These are phyloP conservation scores for Omphaloscelis lunosa DNA, from an alignment of 2,888 invertebrate species.

Conservation along the genomic window DNA sequence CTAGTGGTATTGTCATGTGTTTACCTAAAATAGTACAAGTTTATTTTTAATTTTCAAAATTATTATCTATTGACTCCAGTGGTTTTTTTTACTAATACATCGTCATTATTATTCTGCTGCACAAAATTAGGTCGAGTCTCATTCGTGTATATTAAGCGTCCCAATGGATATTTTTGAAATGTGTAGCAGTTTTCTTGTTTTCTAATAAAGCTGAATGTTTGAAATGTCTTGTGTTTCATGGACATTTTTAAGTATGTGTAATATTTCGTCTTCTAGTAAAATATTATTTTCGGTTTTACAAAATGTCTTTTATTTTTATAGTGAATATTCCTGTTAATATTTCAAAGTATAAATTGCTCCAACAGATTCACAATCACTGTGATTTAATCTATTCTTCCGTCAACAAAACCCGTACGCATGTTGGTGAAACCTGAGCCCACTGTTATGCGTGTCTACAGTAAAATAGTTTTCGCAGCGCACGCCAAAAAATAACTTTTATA, in stretches of 20 bases:
- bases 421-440: no score
- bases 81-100: slow-evolving; percentile 62
- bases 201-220: slow-evolving; percentile 78
- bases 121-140: slow-evolving; percentile 72
- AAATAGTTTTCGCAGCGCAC: no score
- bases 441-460: no score
- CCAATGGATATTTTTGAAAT: slow-evolving; percentile 82
- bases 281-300: slow-evolving; percentile 89
- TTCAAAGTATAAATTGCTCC: not conserved
- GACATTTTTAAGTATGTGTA: slow-evolving; percentile 84
- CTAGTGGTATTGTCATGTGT: slow-evolving; percentile 67
- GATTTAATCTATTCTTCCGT: no score
- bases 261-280: slow-evolving; percentile 89
- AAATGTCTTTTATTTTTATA: slow-evolving; percentile 72
- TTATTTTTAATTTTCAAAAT: slow-evolving; percentile 69
- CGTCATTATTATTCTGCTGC: slow-evolving; percentile 72
- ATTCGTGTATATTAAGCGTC: slow-evolving; percentile 71
- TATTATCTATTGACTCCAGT: slow-evolving; percentile 66
- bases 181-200: slow-evolving; percentile 82
- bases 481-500: no score
- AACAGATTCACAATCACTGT: no score
- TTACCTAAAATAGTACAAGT: slow-evolving; percentile 78
- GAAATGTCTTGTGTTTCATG: slow-evolving; percentile 79
- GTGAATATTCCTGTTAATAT: not conserved
- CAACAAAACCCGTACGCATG: no score